phyloP scores from a whole-genome alignment of 1,140 invertebrate genomes.

The Rhyzopertha dominica region DNA sequence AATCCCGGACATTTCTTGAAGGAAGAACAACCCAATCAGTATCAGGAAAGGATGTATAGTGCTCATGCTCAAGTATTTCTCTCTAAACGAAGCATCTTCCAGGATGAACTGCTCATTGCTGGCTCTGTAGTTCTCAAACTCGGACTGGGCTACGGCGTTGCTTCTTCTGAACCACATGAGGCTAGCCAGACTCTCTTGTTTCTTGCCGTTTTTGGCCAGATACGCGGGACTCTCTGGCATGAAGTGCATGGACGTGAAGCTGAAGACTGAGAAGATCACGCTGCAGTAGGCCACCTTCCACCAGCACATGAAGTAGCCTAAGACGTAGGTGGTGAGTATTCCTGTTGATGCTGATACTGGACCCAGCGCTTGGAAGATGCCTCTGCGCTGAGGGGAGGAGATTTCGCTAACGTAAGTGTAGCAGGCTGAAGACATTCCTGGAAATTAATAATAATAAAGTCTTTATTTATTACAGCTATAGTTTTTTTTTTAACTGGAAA shows the following conservation, averaged over 20 bases:
- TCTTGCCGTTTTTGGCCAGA: slow-evolving; percentile 52
- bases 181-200: slow-evolving; percentile 52
- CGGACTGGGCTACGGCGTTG: slow-evolving; percentile 52
- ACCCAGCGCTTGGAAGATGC: slow-evolving; percentile 55
- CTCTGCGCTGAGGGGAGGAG: slow-evolving; percentile 51
- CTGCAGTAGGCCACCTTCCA: slow-evolving; percentile 57
- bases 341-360: slow-evolving; percentile 61
- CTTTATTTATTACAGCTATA: slow-evolving; percentile 1
- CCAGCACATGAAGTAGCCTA: slow-evolving; percentile 60
- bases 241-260: slow-evolving; percentile 57
- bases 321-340: slow-evolving; percentile 59
- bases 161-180: slow-evolving; percentile 56
- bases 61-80: slow-evolving; percentile 43
- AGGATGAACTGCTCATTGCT: neutral
- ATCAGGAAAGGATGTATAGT: slow-evolving; percentile 62
- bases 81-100: slow-evolving; percentile 28
- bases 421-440: slow-evolving; percentile 56
- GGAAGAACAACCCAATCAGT: slow-evolving; percentile 59
- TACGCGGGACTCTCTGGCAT: slow-evolving; percentile 68
- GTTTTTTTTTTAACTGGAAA: neutral
- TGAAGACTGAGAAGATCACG: slow-evolving; percentile 54
- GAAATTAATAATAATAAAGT: slow-evolving; percentile 26
- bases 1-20: slow-evolving; percentile 67
- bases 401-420: slow-evolving; percentile 61
- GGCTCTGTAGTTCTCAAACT: slow-evolving; percentile 49